A percentile compares a stretch with the other conserved stretches of the same genome.
Conservation (phyloP, 2,797 vertebrate genomes). For the Gallinago nigripennis region DNA sequence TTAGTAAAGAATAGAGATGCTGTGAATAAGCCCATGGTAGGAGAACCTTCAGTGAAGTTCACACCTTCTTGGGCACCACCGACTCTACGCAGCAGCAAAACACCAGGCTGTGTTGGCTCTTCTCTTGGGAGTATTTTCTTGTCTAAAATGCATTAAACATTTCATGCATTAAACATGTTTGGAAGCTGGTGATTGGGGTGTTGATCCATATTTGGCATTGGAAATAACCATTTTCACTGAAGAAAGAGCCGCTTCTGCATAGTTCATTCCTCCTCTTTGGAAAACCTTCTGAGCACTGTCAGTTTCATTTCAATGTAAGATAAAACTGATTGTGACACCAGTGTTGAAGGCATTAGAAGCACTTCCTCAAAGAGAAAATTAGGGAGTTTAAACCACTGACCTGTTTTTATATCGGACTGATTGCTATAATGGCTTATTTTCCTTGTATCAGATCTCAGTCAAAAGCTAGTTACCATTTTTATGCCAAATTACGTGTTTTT, state of each 20-base stretch:
- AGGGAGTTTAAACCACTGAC: not conserved
- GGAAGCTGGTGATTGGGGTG: not conserved
- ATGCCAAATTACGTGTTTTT: not conserved
- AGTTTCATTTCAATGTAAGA: not conserved
- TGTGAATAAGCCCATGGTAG: not conserved
- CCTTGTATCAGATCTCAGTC: not conserved
- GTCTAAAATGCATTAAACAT: not conserved
- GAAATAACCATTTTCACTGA: not conserved
- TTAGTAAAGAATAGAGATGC: not conserved
- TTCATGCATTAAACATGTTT: not conserved
- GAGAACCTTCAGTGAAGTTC: not conserved
- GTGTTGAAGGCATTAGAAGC: not conserved
- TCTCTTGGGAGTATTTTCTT: not conserved
- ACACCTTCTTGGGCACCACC: not conserved
- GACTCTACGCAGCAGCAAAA: not conserved
- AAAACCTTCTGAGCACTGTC: not conserved
- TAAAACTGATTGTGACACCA: not conserved
- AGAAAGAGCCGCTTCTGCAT: not conserved
- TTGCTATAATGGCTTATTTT: not conserved
- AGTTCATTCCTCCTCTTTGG: not conserved
- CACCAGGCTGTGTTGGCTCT: not conserved
- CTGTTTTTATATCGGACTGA: not conserved
- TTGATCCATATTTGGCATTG: not conserved
- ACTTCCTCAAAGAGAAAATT: not conserved
- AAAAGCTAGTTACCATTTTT: slow-evolving; percentile 2